Evolutionary conservation across 2,113 vertebrate species (phyloP).

Genomic region (Aegypius monachus): DNA sequence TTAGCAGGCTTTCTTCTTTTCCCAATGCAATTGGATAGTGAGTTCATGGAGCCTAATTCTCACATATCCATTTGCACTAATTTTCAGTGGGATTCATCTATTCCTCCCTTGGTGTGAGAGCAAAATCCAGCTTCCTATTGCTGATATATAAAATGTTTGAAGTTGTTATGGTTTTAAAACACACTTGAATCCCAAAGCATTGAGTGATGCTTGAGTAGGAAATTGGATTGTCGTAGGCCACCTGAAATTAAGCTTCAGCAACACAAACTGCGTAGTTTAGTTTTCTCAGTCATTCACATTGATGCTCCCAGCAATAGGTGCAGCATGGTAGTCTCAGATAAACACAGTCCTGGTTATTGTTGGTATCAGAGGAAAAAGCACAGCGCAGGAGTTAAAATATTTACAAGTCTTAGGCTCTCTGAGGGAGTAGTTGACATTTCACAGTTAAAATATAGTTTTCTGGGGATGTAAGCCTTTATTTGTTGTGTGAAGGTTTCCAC

Average conservation of each 20-base stretch:
- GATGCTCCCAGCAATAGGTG: background rate
- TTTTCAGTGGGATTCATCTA: background rate
- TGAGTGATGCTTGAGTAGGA: background rate
- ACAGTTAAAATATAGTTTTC: background rate
- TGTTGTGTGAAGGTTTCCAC: background rate
- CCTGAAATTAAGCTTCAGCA: background rate
- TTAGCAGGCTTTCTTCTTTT: constrained; percentile 18
- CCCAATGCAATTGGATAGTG: background rate
- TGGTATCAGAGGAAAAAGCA: background rate
- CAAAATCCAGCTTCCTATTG: background rate
- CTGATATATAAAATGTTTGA: background rate
- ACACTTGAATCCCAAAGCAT: background rate
- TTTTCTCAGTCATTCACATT: background rate
- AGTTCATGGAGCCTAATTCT: background rate
- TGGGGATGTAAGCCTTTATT: background rate
- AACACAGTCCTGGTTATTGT: background rate
- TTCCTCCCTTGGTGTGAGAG: background rate
- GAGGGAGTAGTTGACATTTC: background rate
- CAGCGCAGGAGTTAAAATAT: background rate
- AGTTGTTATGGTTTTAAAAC: background rate
- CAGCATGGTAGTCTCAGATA: background rate
- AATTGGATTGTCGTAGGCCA: background rate
- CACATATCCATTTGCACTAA: background rate
- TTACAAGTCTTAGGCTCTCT: background rate
- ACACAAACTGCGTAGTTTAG: background rate